A percentile compares a stretch with the other conserved stretches of the same genome.
These are phyloP conservation scores for Rostratula benghalensis DNA, from an alignment of 2,113 vertebrate genomes.

Conservation along the genomic window DNA sequence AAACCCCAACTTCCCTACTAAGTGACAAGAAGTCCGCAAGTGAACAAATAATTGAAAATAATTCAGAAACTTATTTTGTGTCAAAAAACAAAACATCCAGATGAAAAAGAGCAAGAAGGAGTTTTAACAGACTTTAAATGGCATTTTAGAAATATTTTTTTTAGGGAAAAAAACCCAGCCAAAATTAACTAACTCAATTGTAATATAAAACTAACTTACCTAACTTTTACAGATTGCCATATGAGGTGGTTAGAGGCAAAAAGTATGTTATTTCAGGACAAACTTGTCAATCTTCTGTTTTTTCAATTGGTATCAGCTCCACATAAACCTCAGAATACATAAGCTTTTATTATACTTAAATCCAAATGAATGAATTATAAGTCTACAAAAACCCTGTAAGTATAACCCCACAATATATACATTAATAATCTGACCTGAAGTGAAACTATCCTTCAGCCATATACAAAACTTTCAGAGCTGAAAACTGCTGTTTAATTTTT, in stretches of 20 bases:
- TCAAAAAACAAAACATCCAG: background rate
- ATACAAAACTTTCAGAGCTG: background rate
- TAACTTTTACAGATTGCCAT: too few species aligned
- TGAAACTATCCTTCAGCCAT: slow-evolving; percentile 22
- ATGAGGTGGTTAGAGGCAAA: background rate
- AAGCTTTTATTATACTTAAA: background rate
- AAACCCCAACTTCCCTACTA: background rate
- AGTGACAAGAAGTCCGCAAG: background rate
- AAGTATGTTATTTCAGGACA: background rate
- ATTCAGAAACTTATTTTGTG: background rate
- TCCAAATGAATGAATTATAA: background rate
- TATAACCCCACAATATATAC: background rate
- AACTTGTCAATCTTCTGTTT: background rate
- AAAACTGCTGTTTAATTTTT: background rate
- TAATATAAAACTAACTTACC: background rate
- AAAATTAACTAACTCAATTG: background rate
- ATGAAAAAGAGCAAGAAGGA: background rate
- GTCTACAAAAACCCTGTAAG: background rate
- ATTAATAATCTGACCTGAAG: slow-evolving; percentile 53
- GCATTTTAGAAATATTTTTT: background rate
- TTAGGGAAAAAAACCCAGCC: background rate
- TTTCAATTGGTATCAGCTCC: background rate
- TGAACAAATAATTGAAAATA: background rate
- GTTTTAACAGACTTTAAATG: background rate
- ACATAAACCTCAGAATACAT: background rate